Conservation (phyloP, 2,113 vertebrate genomes). For the Takifugu flavidus region DNA sequence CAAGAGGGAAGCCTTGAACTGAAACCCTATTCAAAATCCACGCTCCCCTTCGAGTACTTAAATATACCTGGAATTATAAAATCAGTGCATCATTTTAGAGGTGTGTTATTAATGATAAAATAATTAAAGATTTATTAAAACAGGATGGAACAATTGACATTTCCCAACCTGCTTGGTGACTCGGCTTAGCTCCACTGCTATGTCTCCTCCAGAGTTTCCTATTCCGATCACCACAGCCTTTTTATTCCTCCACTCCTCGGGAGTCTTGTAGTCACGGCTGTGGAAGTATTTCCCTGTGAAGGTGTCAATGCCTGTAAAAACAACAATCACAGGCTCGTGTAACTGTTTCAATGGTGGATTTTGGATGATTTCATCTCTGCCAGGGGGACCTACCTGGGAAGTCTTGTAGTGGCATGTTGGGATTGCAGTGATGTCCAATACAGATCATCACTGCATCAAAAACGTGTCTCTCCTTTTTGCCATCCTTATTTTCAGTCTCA, state of each 20-base stretch:
- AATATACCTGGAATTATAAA: conserved; percentile 77
- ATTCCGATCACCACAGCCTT: conserved; percentile 85
- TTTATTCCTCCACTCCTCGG: conserved; percentile 77
- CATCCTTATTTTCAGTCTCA: conserved; percentile 69
- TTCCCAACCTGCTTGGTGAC: conserved; percentile 82
- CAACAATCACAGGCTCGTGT: not conserved
- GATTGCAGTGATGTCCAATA: conserved; percentile 80
- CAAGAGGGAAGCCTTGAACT: conserved; percentile 73
- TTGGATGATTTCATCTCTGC: too few species aligned
- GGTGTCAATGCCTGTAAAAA: conserved; percentile 80
- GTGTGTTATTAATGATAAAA: not conserved
- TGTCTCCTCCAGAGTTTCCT: conserved; percentile 90
- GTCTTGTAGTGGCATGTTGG: conserved; percentile 79
- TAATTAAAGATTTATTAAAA: not conserved
- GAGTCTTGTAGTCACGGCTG: conserved; percentile 87
- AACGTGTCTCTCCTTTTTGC: conserved; percentile 65
- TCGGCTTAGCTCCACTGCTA: conserved; percentile 90
- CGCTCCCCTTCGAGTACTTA: conserved; percentile 87
- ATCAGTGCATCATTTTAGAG: not conserved
- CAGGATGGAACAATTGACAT: too few species aligned
- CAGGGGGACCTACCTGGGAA: conserved; percentile 79
- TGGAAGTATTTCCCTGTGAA: conserved; percentile 86
- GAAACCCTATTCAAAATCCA: conserved; percentile 87
- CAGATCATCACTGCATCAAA: conserved; percentile 91
- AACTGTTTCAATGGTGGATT: not conserved